phyloP scores from a whole-genome alignment of 1,140 invertebrate species.

The Cydia fagiglandana region DNA sequence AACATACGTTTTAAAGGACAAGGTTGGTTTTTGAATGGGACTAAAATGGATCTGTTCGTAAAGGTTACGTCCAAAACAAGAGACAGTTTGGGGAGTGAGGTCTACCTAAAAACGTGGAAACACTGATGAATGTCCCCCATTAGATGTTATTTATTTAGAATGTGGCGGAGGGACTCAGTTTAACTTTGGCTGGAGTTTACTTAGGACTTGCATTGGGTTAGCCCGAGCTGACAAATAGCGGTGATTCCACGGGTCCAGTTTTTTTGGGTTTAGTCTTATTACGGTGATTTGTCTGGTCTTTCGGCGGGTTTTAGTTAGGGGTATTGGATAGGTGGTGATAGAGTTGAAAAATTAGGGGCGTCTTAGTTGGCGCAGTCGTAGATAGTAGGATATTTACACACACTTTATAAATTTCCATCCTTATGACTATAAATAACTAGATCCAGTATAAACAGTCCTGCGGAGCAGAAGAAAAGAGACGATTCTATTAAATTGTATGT shows the following conservation, averaged over 20 bases:
- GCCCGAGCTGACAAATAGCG: conserved; percentile 61
- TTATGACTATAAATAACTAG: neutral
- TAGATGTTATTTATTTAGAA: conserved; percentile 81
- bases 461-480: neutral
- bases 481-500: no score
- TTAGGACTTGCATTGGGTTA: conserved; percentile 77
- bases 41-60: conserved; percentile 43
- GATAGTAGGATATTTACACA: neutral
- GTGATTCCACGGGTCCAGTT: conserved; percentile 72
- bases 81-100: conserved; percentile 64
- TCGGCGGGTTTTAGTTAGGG: conserved; percentile 42
- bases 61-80: conserved; percentile 61
- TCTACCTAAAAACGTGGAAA: conserved; percentile 73
- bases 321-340: conserved; percentile 37
- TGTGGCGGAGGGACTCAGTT: conserved; percentile 72
- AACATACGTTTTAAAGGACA: conserved; percentile 42
- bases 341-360: neutral
- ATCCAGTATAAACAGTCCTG: neutral
- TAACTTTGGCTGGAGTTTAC: conserved; percentile 76
- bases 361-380: neutral
- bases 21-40: conserved; percentile 38
- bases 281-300: conserved; percentile 61
- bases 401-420: neutral
- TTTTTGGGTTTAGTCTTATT: conserved; percentile 68
- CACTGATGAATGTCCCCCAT: conserved; percentile 80